Percentiles rank a stretch among this genome's conserved stretches.
These are phyloP conservation scores for Gorsachius magnificus DNA, from an alignment of 2,797 vertebrate genomes.

Conservation along the genomic window DNA sequence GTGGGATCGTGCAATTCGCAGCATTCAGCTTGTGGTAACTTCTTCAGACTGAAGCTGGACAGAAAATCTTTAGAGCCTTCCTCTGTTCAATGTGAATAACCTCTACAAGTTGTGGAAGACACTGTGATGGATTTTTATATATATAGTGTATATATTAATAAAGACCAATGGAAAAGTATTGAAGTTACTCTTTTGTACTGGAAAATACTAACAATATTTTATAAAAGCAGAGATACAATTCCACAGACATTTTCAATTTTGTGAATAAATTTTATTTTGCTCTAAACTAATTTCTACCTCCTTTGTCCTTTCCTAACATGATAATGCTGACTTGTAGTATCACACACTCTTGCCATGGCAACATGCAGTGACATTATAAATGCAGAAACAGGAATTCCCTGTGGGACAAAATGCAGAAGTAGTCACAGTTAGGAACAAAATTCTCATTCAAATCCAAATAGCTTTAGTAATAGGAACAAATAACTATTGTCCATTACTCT, in stretches of 20 bases:
- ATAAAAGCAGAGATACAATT: neutral
- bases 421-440: neutral
- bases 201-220: neutral
- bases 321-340: neutral
- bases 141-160: neutral
- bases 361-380: neutral
- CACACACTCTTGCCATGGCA: neutral
- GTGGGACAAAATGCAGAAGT: neutral
- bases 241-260: neutral
- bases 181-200: neutral
- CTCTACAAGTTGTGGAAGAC: neutral
- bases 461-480: neutral
- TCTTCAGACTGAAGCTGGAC: neutral
- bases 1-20: neutral
- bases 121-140: neutral
- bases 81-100: neutral
- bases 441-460: constrained; percentile 1
- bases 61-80: neutral
- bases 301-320: neutral
- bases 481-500: neutral
- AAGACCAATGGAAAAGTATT: neutral
- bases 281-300: neutral
- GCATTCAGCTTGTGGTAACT: neutral
- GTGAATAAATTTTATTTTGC: neutral
- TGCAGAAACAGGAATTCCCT: constrained; percentile 2